A percentile compares a stretch with the other conserved stretches of the same genome.
These are phyloP conservation scores for Eulemur coronatus DNA, from an alignment of 2,797 vertebrate species.

Conservation along the genomic window DNA sequence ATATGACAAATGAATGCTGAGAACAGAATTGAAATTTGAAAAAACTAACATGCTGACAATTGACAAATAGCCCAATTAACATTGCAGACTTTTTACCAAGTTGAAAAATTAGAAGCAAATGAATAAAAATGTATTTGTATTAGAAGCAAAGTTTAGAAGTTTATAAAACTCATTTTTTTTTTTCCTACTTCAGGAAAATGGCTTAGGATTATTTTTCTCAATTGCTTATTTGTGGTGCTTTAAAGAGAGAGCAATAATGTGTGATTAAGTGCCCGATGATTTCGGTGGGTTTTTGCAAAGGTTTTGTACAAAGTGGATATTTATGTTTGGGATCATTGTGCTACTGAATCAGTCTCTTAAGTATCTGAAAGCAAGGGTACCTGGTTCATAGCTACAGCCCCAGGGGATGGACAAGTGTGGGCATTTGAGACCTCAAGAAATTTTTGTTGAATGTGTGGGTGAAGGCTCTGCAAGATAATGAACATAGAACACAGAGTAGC, in stretches of 20 bases:
- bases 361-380: background rate
- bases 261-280: background rate
- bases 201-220: conserved; percentile 57
- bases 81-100: conserved; percentile 59
- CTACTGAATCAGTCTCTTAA: background rate
- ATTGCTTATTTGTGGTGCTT: conserved; percentile 53
- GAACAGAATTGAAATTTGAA: conserved; percentile 62
- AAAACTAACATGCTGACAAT: conserved; percentile 67
- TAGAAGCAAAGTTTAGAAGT: conserved; percentile 54
- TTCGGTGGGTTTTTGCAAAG: background rate
- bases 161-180: conserved; percentile 43
- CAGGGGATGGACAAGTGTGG: background rate
- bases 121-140: conserved; percentile 59
- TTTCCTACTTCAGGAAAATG: conserved; percentile 47
- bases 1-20: conserved; percentile 78
- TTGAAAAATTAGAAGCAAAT: conserved; percentile 58
- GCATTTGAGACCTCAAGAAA: background rate
- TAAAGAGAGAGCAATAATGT: background rate
- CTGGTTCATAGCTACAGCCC: background rate
- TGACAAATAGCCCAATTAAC: conserved; percentile 71
- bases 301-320: background rate
- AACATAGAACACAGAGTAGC: background rate
- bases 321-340: background rate
- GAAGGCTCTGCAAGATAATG: background rate
- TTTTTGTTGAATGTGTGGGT: background rate